A percentile compares a stretch with the other conserved stretches of the same genome.
phyloP scores from a whole-genome alignment of 2,888 invertebrate genomes.

The Diarsia rubi region DNA sequence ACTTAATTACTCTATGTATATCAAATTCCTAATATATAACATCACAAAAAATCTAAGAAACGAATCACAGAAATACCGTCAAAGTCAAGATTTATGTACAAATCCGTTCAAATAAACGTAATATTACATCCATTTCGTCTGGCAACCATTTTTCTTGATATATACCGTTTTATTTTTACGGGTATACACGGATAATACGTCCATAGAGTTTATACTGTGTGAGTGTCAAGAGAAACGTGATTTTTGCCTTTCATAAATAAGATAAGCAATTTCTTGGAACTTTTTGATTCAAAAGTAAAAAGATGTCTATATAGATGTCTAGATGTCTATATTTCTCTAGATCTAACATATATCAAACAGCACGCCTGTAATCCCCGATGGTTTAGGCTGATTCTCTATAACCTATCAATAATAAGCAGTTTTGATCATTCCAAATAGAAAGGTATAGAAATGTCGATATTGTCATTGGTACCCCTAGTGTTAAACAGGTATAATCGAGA shows the following conservation, averaged over 20 bases:
- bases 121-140: conserved; percentile 44
- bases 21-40: neutral
- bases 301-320: neutral
- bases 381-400: no score
- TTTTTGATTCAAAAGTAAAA: neutral
- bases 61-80: conserved; percentile 15
- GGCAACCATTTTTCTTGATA: conserved; percentile 42
- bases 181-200: conserved; percentile 26
- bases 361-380: no score
- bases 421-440: neutral
- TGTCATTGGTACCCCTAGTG: neutral
- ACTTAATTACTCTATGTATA: neutral
- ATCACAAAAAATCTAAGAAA: conserved; percentile 1
- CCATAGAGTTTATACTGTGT: conserved; percentile 12
- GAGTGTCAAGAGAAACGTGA: conserved; percentile 27
- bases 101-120: conserved; percentile 45
- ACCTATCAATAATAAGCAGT: neutral
- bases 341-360: neutral
- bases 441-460: neutral
- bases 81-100: conserved; percentile 22
- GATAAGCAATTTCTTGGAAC: conserved; percentile 29
- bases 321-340: neutral
- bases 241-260: conserved; percentile 47
- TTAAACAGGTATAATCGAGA: neutral
- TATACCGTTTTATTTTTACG: conserved; percentile 33